Evolutionary conservation across 2,888 invertebrate genomes (phyloP).

Genomic region (Sipha maydis): DNA sequence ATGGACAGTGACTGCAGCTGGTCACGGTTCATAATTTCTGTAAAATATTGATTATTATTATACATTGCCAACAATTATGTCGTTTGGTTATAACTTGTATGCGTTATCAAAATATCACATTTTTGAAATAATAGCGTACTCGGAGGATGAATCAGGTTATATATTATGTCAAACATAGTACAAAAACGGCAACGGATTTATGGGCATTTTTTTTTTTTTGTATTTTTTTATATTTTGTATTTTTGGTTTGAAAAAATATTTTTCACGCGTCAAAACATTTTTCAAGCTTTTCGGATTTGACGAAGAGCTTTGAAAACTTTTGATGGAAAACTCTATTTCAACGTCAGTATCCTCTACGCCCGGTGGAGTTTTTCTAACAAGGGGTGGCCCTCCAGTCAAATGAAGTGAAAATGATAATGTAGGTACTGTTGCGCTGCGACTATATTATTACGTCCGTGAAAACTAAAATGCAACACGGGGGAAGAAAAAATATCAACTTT

Average conservation of each 20-base stretch:
- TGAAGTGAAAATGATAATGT: slow-evolving; percentile 53
- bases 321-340: slow-evolving; percentile 56
- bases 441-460: slow-evolving; percentile 15
- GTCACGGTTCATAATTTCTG: too few species aligned
- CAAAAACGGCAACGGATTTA: slow-evolving; percentile 26
- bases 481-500: slow-evolving; percentile 16
- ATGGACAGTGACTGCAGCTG: too few species aligned
- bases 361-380: slow-evolving; percentile 39
- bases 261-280: slow-evolving; percentile 58
- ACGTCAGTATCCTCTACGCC: slow-evolving; percentile 9
- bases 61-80: too few species aligned
- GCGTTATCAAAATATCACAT: background rate
- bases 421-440: background rate
- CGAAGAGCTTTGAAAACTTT: slow-evolving; percentile 54
- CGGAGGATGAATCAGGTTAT: background rate
- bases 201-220: background rate
- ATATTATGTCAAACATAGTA: too few species aligned
- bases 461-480: slow-evolving; percentile 5
- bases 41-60: too few species aligned
- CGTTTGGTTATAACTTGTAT: background rate
- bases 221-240: background rate
- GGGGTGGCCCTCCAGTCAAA: slow-evolving; percentile 49
- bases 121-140: background rate
- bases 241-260: slow-evolving; percentile 35
- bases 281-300: slow-evolving; percentile 56